These are phyloP conservation scores for Cossypha caffra DNA, from an alignment of 2,797 vertebrate species.

Conservation along the genomic window DNA sequence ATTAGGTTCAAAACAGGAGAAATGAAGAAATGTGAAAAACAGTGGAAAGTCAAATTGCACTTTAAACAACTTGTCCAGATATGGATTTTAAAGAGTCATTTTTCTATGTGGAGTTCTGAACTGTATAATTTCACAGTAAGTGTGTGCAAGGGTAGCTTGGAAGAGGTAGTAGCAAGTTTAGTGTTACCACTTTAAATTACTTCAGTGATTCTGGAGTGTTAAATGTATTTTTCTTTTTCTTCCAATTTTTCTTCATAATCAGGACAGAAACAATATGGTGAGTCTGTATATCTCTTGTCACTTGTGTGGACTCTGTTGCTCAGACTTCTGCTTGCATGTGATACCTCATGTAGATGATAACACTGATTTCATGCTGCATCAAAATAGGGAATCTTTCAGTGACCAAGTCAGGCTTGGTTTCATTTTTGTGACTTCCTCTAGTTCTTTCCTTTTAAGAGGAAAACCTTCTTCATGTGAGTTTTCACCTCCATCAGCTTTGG, in stretches of 20 bases:
- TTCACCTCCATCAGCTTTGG: not conserved
- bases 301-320: slow-evolving; percentile 38
- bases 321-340: slow-evolving; percentile 63
- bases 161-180: not conserved
- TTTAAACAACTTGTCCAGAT: not conserved
- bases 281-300: slow-evolving; percentile 78
- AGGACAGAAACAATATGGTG: slow-evolving; percentile 99
- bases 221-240: slow-evolving; percentile 77
- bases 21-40: not conserved
- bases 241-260: slow-evolving; percentile 86
- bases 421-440: not conserved
- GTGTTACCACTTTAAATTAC: not conserved
- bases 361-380: not conserved
- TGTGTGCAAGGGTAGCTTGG: not conserved
- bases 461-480: not conserved
- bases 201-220: slow-evolving; percentile 24
- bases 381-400: slow-evolving; percentile 26
- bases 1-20: not conserved
- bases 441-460: not conserved
- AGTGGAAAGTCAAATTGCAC: not conserved
- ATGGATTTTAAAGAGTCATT: not conserved
- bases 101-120: not conserved
- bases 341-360: not conserved
- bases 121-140: not conserved
- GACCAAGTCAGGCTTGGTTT: not conserved